A percentile compares a stretch with the other conserved stretches of the same genome.
These are phyloP conservation scores for Ectemnius cavifrons DNA, from an alignment of 2,888 invertebrate genomes.

Conservation along the genomic window DNA sequence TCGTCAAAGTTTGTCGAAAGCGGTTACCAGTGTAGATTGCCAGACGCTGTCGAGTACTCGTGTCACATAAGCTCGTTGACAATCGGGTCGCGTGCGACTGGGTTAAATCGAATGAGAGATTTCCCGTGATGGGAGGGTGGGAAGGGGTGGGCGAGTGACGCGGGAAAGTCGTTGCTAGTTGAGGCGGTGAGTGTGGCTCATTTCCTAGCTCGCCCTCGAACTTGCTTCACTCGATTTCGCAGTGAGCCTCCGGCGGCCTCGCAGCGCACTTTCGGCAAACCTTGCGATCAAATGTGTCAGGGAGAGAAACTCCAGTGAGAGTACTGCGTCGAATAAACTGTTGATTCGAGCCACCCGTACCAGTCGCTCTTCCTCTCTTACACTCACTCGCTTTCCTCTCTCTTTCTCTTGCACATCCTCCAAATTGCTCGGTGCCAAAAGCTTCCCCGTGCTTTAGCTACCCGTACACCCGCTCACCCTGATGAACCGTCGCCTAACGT, in stretches of 20 bases:
- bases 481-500: constrained; percentile 22
- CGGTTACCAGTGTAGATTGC: background rate
- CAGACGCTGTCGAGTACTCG: background rate
- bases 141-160: background rate
- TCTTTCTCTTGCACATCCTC: background rate
- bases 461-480: no score
- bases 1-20: no score
- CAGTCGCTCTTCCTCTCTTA: background rate
- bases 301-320: constrained; percentile 35
- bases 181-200: constrained; percentile 19
- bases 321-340: constrained; percentile 54
- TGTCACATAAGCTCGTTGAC: no score
- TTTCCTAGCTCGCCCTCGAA: constrained; percentile 33
- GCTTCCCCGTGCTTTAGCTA: constrained; percentile 12
- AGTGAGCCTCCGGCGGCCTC: constrained; percentile 42
- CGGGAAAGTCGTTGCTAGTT: background rate
- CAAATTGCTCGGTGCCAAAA: constrained; percentile 41
- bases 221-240: constrained; percentile 50
- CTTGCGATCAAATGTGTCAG: constrained; percentile 55
- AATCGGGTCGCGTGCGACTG: no score
- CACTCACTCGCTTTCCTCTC: background rate
- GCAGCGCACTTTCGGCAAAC: constrained; percentile 53
- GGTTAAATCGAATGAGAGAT: constrained; percentile 7
- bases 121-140: background rate
- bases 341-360: constrained; percentile 55